phyloP scores from a whole-genome alignment of 2,113 vertebrate species.

The Hydropotes inermis region DNA sequence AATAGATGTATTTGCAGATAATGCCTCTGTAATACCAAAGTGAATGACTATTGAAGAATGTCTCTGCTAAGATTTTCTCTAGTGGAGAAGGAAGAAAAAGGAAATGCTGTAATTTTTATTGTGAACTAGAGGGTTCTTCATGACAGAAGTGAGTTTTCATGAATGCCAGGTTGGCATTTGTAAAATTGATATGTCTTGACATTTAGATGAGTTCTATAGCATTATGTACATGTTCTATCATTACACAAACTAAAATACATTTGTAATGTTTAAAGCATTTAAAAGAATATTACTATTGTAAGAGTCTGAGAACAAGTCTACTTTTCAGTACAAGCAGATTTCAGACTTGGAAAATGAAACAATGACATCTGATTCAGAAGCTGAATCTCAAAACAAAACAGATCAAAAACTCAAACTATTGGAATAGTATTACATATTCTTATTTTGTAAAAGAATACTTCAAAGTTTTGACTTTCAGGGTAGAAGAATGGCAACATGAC shows the following conservation, averaged over 20 bases:
- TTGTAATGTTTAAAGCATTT: constrained; percentile 74
- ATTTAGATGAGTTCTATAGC: constrained; percentile 79
- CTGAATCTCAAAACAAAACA: neutral
- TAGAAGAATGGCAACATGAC: neutral
- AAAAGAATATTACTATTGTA: constrained; percentile 63
- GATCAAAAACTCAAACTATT: neutral
- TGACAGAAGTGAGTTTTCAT: constrained; percentile 72
- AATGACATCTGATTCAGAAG: neutral
- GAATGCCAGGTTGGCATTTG: constrained; percentile 79
- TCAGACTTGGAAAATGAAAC: neutral
- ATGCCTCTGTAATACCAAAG: neutral
- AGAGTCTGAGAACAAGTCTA: constrained; percentile 6
- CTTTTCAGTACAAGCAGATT: constrained; percentile 28
- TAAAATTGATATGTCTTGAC: constrained; percentile 85
- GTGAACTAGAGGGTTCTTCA: constrained; percentile 64
- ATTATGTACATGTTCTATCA: constrained; percentile 71
- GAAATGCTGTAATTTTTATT: constrained; percentile 49
- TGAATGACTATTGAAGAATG: constrained; percentile 23
- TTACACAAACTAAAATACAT: constrained; percentile 78
- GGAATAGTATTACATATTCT: neutral
- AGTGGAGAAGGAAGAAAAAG: neutral
- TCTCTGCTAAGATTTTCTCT: neutral
- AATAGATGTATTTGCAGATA: neutral
- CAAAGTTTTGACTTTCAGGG: neutral
- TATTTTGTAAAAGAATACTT: neutral